Conservation (phyloP, 2,888 invertebrate species). For the Acrobasis suavella region DNA sequence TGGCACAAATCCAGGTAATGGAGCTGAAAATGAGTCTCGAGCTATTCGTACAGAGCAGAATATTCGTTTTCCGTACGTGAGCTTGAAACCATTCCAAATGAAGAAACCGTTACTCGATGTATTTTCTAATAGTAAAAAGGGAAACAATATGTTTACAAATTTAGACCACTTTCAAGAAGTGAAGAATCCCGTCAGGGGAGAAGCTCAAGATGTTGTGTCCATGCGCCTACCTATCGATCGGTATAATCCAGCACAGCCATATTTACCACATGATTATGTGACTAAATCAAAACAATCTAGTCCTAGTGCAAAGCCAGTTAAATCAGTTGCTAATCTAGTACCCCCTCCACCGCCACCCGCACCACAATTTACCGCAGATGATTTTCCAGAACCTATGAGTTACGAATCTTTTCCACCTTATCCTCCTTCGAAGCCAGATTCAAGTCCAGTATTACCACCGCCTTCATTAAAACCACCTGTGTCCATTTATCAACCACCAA, state of each 20-base stretch:
- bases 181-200: constrained; percentile 68
- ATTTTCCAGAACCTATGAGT: constrained; percentile 61
- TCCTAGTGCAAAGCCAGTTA: constrained; percentile 41
- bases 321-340: constrained; percentile 58
- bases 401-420: constrained; percentile 76
- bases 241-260: constrained; percentile 78
- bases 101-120: constrained; percentile 52
- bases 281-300: constrained; percentile 59
- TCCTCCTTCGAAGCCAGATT: constrained; percentile 42
- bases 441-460: constrained; percentile 33
- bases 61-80: constrained; percentile 70
- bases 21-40: constrained; percentile 74
- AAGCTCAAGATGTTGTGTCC: constrained; percentile 61
- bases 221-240: constrained; percentile 62
- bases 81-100: constrained; percentile 72
- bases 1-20: constrained; percentile 63
- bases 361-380: constrained; percentile 52
- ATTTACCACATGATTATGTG: constrained; percentile 64
- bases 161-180: constrained; percentile 65
- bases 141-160: constrained; percentile 59
- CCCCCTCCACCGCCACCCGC: constrained; percentile 66
- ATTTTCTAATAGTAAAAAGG: constrained; percentile 54
- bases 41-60: constrained; percentile 72
- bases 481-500: constrained; percentile 47
- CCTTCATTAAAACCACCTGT: constrained; percentile 38